These are phyloP conservation scores for Conchocele bisecta DNA, from an alignment of 2,888 invertebrate genomes.

Conservation along the genomic window DNA sequence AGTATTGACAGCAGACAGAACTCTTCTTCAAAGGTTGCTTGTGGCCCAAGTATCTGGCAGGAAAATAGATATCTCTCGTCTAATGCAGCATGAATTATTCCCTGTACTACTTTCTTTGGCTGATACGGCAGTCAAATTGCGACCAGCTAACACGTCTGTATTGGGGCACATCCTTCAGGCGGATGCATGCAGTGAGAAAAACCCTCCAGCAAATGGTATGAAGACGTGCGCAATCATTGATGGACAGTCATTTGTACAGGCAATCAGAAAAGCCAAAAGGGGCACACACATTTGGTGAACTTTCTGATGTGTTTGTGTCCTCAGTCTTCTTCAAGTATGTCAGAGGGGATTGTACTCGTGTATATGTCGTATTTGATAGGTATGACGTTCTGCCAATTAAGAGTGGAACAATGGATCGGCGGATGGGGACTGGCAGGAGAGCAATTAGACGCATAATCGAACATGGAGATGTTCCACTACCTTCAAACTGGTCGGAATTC, in stretches of 20 bases:
- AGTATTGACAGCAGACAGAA: too few species aligned
- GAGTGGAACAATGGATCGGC: not conserved
- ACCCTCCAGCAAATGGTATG: not conserved
- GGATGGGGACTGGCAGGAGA: not conserved
- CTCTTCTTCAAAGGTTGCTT: not conserved
- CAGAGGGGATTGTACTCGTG: not conserved
- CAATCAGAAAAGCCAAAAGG: conserved; percentile 8
- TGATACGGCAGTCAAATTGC: not conserved
- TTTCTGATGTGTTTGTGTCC: not conserved
- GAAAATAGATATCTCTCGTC: not conserved
- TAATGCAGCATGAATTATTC: conserved; percentile 2
- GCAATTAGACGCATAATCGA: not conserved
- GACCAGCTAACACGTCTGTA: not conserved
- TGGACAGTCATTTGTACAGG: not conserved
- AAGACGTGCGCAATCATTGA: conserved; percentile 4
- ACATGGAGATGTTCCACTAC: not conserved
- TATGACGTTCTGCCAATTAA: conserved; percentile 2
- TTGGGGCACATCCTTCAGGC: not conserved
- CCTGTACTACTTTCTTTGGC: conserved; percentile 6
- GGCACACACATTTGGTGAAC: conserved; percentile 4
- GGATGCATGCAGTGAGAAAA: not conserved
- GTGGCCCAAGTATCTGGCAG: not conserved
- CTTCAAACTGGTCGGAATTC: not conserved
- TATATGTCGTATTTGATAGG: not conserved
- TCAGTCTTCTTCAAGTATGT: not conserved